phyloP scores from a whole-genome alignment of 2,888 invertebrate species.

The Acronicta leporina region DNA sequence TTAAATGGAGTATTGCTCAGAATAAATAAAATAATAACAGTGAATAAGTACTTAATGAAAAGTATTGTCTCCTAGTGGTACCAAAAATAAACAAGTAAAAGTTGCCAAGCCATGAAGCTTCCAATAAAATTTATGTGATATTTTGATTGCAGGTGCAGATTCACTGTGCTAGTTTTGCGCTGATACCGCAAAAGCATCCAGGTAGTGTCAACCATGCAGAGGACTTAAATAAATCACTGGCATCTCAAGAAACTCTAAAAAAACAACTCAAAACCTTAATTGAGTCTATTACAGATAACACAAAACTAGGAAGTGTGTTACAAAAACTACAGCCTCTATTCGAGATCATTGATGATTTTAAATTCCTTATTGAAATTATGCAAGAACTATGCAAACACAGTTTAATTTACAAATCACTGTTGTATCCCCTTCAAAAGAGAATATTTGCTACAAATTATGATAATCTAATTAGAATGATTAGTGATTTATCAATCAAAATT shows the following conservation, averaged over 20 bases:
- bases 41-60: too few relatives aligned
- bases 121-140: not conserved
- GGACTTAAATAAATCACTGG: conserved; percentile 54
- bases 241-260: conserved; percentile 75
- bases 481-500: conserved; percentile 77
- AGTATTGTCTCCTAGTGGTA: too few relatives aligned
- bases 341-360: conserved; percentile 74
- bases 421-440: conserved; percentile 77
- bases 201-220: conserved; percentile 44
- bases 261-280: conserved; percentile 66
- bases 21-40: too few relatives aligned
- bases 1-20: too few relatives aligned
- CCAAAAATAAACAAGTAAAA: too few relatives aligned
- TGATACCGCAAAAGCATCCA: conserved; percentile 33
- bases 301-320: conserved; percentile 63
- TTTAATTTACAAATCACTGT: conserved; percentile 71
- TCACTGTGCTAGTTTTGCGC: conserved; percentile 49
- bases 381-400: conserved; percentile 71
- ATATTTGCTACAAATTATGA: conserved; percentile 63
- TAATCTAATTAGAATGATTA: conserved; percentile 61
- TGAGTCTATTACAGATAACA: conserved; percentile 56
- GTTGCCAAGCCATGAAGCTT: too few relatives aligned
- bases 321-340: conserved; percentile 69
- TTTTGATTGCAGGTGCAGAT: conserved; percentile 49
- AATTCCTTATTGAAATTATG: conserved; percentile 68